Evolutionary conservation across 2,113 vertebrate genomes (phyloP).

Genomic region (Aptenodytes forsteri): DNA sequence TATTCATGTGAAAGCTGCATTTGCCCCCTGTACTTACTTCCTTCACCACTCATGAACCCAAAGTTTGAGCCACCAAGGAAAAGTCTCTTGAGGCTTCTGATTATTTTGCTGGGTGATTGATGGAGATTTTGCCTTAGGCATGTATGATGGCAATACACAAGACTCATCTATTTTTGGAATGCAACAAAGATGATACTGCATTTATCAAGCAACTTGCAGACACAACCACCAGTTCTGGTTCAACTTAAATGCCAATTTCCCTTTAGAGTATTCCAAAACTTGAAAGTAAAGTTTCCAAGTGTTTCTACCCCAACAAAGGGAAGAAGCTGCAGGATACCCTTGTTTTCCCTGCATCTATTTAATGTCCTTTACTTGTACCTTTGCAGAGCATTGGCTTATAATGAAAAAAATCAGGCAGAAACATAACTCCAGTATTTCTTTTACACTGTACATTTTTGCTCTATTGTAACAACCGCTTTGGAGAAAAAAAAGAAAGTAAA

Average conservation of each 20-base stretch:
- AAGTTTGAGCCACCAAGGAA: neutral
- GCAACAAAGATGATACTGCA: neutral
- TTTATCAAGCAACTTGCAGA: slow-evolving; percentile 19
- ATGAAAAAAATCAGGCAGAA: neutral
- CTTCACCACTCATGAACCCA: neutral
- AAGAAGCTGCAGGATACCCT: neutral
- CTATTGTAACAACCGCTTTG: neutral
- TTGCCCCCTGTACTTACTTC: neutral
- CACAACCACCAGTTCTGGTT: neutral
- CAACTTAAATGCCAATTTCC: neutral
- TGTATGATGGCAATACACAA: neutral
- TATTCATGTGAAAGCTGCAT: neutral
- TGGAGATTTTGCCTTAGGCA: neutral
- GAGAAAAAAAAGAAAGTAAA: neutral
- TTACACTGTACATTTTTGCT: neutral
- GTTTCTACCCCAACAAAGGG: neutral
- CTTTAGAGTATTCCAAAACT: neutral
- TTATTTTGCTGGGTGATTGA: neutral
- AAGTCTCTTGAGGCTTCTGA: neutral
- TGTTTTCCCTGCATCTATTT: neutral
- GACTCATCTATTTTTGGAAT: neutral
- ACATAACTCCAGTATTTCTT: neutral
- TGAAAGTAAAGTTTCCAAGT: neutral
- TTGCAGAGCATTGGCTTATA: neutral
- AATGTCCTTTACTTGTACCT: neutral